A percentile compares a stretch with the other conserved stretches of the same genome.
These are phyloP conservation scores for Notothenia coriiceps DNA, from an alignment of 2,113 vertebrate species.

Conservation along the genomic window DNA sequence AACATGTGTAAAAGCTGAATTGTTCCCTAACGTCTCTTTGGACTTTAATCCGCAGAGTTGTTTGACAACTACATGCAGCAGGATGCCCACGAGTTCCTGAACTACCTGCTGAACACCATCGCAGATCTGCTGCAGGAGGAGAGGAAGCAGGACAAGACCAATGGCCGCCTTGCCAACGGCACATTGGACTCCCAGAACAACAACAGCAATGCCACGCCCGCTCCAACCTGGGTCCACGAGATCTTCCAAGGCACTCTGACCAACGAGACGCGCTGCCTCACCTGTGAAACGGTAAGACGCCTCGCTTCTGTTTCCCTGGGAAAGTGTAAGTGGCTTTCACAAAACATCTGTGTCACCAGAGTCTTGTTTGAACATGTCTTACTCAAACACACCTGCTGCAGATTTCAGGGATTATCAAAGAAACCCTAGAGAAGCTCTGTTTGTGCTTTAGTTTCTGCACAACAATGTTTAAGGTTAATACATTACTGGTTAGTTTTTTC, in stretches of 20 bases:
- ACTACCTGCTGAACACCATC: constrained; percentile 98
- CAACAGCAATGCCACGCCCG: constrained; percentile 84
- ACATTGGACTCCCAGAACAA: constrained; percentile 92
- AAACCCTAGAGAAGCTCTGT: background rate
- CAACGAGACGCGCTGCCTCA: constrained; percentile 98
- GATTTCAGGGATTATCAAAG: background rate
- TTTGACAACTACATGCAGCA: constrained; percentile 99
- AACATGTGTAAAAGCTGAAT: background rate
- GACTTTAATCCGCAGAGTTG: constrained; percentile 85
- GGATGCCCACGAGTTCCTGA: constrained; percentile 98
- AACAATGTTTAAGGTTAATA: constrained; percentile 6
- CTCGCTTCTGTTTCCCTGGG: background rate
- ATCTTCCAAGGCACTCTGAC: constrained; percentile 99
- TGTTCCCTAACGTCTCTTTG: background rate
- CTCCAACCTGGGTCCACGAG: constrained; percentile 98
- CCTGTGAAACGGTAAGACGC: constrained; percentile 94
- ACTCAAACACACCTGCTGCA: background rate
- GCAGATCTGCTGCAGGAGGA: constrained; percentile 98
- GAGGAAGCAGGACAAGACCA: constrained; percentile 96
- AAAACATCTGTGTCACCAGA: background rate
- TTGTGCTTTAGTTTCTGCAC: background rate
- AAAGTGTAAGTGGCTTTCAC: background rate
- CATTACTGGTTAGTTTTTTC: background rate
- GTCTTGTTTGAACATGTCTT: constrained; percentile 19
- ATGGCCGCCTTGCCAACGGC: constrained; percentile 94